Conservation (phyloP, 1,140 invertebrate species). For the Bombus ignitus region DNA sequence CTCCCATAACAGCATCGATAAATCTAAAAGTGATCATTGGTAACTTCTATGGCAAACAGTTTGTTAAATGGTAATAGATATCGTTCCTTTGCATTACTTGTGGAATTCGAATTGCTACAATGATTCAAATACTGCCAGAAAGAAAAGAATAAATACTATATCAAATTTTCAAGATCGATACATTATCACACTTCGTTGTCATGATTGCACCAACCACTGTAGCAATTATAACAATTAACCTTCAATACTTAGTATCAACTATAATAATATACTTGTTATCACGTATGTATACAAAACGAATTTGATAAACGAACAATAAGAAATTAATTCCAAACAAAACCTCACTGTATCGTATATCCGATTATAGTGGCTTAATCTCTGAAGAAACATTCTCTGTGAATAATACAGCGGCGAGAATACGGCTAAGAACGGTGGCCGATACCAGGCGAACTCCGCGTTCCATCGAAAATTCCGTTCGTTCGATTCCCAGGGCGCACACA, state of each 20-base stretch:
- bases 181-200: not conserved
- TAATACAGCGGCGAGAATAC: not conserved
- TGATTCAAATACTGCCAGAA: not conserved
- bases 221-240: not conserved
- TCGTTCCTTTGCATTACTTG: no score
- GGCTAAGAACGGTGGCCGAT: constrained; percentile 31
- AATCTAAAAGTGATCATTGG: no score
- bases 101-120: not conserved
- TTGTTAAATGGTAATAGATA: no score
- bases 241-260: not conserved
- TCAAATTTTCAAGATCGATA: not conserved
- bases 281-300: not conserved
- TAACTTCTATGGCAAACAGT: no score
- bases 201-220: not conserved
- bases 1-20: no score
- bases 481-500: constrained; percentile 43
- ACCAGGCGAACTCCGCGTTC: constrained; percentile 48
- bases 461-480: constrained; percentile 64
- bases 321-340: not conserved
- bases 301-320: not conserved
- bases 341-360: not conserved
- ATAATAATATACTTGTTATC: not conserved
- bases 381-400: not conserved
- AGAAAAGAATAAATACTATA: not conserved
- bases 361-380: not conserved